phyloP scores from a whole-genome alignment of 2,797 vertebrate species.

The Sphenopsis melanotis region DNA sequence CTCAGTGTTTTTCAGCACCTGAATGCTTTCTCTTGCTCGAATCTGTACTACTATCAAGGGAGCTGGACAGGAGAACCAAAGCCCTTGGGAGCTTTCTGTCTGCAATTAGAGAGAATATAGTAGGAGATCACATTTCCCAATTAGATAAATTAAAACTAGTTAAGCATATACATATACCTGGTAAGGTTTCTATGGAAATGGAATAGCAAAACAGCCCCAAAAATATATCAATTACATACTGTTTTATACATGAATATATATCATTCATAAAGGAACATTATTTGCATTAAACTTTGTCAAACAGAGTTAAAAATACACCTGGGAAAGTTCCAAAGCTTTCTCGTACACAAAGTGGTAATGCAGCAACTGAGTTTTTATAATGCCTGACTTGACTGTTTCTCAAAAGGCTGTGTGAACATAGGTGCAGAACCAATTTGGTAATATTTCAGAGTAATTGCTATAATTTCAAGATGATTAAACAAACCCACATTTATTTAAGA shows the following conservation, averaged over 20 bases:
- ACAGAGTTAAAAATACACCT: background rate
- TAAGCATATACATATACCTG: background rate
- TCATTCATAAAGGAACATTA: background rate
- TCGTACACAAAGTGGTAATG: background rate
- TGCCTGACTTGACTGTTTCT: background rate
- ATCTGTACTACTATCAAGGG: background rate
- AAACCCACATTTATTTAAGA: background rate
- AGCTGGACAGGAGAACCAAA: constrained; percentile 5
- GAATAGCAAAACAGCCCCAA: background rate
- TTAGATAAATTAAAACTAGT: constrained; percentile 36
- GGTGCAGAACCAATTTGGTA: background rate
- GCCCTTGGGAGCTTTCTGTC: background rate
- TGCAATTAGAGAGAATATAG: constrained; percentile 17
- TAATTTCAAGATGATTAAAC: background rate
- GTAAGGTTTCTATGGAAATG: background rate
- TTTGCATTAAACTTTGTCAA: background rate
- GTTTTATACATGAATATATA: background rate
- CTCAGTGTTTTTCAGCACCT: background rate
- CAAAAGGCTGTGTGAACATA: fast-evolving
- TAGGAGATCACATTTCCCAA: constrained; percentile 19
- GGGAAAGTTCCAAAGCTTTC: background rate
- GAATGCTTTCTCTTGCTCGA: background rate
- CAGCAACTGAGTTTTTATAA: background rate
- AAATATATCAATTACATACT: background rate
- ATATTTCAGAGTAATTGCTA: background rate